These are phyloP conservation scores for Pandemis heparana DNA, from an alignment of 2,888 invertebrate genomes.

Conservation along the genomic window DNA sequence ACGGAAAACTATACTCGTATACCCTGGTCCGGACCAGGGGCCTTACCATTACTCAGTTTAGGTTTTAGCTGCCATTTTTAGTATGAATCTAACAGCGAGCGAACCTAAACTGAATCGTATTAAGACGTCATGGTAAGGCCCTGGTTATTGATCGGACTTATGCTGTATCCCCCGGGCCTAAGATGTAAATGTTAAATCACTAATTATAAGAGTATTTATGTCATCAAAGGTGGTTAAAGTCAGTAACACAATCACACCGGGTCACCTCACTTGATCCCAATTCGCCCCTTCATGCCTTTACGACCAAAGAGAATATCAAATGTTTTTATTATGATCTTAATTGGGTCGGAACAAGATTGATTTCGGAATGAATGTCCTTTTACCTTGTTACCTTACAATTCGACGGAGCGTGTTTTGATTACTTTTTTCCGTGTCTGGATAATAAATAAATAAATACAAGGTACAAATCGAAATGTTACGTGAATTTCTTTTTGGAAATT, in stretches of 20 bases:
- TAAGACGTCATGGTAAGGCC: too few relatives aligned
- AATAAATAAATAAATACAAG: background rate
- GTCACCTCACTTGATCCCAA: conserved; percentile 40
- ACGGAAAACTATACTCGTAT: too few relatives aligned
- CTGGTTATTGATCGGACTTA: too few relatives aligned
- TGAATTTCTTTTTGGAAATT: background rate
- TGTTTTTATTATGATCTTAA: conserved; percentile 15
- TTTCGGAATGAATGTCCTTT: background rate
- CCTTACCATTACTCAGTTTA: too few relatives aligned
- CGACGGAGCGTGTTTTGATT: background rate
- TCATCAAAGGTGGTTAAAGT: conserved; percentile 1
- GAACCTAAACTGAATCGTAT: too few relatives aligned
- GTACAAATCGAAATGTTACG: background rate
- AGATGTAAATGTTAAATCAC: background rate
- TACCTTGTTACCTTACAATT: conserved; percentile 9
- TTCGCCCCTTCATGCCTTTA: conserved; percentile 18
- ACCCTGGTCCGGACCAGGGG: too few relatives aligned
- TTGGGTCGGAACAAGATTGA: conserved; percentile 10
- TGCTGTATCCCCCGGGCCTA: background rate
- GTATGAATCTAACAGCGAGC: too few relatives aligned
- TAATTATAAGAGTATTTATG: background rate
- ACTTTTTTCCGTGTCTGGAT: background rate
- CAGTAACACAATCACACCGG: conserved; percentile 29
- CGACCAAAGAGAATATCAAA: conserved; percentile 14
- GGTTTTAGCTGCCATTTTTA: too few relatives aligned